A percentile compares a stretch with the other conserved stretches of the same genome.
phyloP scores from a whole-genome alignment of 2,888 invertebrate genomes.

The Scelioninae gen. 2 region DNA sequence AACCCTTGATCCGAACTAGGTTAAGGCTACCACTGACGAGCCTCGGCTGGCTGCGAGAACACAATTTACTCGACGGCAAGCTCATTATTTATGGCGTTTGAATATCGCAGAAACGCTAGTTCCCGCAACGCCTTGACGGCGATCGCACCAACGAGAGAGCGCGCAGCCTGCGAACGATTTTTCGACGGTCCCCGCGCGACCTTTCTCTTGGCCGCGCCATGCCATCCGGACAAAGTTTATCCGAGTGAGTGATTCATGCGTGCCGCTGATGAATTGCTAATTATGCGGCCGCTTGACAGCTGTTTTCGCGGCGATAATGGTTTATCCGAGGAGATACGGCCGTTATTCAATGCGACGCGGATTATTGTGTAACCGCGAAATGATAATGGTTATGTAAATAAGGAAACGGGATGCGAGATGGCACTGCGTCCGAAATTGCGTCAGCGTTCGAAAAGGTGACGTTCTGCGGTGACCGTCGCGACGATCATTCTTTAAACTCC shows the following conservation, averaged over 20 bases:
- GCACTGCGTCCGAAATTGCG: too few species aligned
- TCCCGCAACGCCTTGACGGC: neutral
- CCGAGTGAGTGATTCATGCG: constrained; percentile 34
- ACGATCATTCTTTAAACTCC: too few species aligned
- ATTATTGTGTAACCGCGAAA: constrained; percentile 36
- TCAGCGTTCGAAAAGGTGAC: neutral
- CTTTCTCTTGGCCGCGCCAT: neutral
- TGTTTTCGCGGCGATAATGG: constrained; percentile 50
- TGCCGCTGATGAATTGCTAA: constrained; percentile 49
- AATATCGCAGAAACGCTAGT: constrained; percentile 43
- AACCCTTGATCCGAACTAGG: constrained; percentile 56
- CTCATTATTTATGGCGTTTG: constrained; percentile 57
- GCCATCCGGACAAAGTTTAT: constrained; percentile 35
- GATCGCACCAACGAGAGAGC: constrained; percentile 21
- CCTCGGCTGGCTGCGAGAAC: constrained; percentile 36
- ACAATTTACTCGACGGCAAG: constrained; percentile 53
- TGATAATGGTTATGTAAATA: constrained; percentile 36
- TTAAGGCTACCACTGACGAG: constrained; percentile 59
- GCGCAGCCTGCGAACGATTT: constrained; percentile 13
- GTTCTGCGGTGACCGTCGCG: too few species aligned
- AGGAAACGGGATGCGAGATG: too few species aligned
- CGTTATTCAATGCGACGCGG: constrained; percentile 35
- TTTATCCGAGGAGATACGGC: constrained; percentile 36
- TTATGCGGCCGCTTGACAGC: constrained; percentile 49
- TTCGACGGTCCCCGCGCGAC: neutral